Evolutionary conservation across 2,113 vertebrate species (phyloP).

Genomic region (Ciconia boyciana): DNA sequence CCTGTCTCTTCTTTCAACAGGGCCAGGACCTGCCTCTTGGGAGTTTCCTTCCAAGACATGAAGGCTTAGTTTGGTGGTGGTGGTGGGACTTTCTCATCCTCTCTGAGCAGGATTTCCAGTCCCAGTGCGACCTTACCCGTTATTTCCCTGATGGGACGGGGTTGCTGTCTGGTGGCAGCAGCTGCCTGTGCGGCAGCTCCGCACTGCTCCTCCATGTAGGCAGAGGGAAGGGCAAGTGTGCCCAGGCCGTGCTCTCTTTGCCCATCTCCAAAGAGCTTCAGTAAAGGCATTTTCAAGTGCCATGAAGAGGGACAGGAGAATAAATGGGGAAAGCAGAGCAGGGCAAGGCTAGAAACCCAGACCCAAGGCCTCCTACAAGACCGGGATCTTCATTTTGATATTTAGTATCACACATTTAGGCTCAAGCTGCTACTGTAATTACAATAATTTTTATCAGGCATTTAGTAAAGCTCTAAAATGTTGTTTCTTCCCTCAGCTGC

Average conservation of each 20-base stretch:
- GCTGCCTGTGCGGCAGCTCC: neutral
- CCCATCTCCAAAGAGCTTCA: neutral
- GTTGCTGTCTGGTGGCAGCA: neutral
- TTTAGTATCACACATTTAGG: neutral
- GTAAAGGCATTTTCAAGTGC: neutral
- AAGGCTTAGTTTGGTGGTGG: neutral
- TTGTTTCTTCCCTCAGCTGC: neutral
- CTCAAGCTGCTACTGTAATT: neutral
- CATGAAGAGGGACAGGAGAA: neutral
- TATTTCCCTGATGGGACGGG: fast-evolving
- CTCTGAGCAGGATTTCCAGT: neutral
- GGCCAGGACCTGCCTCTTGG: neutral
- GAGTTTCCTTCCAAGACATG: neutral
- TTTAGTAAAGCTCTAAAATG: neutral
- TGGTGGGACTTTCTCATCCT: neutral
- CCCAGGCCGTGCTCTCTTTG: neutral
- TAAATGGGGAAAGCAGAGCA: neutral
- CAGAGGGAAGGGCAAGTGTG: fast-evolving
- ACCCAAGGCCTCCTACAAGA: neutral
- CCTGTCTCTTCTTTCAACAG: neutral
- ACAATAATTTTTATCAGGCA: neutral
- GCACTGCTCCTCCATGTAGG: fast-evolving
- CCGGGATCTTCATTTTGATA: neutral
- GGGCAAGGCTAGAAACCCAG: neutral
- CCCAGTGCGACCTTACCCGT: fast-evolving